These are phyloP conservation scores for Mimumesa dahlbomi DNA, from an alignment of 2,888 invertebrate genomes.

Conservation along the genomic window DNA sequence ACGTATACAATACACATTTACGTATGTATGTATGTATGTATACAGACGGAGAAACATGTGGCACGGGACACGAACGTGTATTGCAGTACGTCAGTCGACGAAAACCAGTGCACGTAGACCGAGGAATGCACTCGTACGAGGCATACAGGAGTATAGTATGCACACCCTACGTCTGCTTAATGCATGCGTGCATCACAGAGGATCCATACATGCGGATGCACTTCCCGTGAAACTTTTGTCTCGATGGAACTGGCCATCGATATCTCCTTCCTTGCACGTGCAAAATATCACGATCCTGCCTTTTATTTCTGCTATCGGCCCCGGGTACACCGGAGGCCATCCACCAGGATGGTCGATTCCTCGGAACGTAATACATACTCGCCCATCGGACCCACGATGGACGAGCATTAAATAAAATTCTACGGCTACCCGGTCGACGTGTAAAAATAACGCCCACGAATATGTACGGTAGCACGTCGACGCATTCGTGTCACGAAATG, in stretches of 20 bases:
- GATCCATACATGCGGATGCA: constrained; percentile 50
- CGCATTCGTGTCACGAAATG: constrained; percentile 24
- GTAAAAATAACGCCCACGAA: neutral
- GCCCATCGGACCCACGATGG: too few relatives aligned
- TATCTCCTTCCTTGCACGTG: constrained; percentile 55
- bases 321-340: too few relatives aligned
- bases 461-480: neutral
- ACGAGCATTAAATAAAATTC: too few relatives aligned
- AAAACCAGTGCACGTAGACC: constrained; percentile 30
- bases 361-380: too few relatives aligned
- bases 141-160: constrained; percentile 2
- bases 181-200: constrained; percentile 38
- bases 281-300: constrained; percentile 22
- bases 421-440: constrained; percentile 1
- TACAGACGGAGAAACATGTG: too few relatives aligned
- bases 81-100: too few relatives aligned
- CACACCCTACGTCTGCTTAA: constrained; percentile 24
- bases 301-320: constrained; percentile 10
- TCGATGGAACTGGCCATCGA: constrained; percentile 40
- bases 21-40: too few relatives aligned
- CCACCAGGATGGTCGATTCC: too few relatives aligned
- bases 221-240: constrained; percentile 61
- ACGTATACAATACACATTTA: too few relatives aligned
- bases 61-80: too few relatives aligned
- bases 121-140: constrained; percentile 29